Base-by-base conservation (phyloP, 2,113 vertebrate genomes). In the Lanius collurio region DNA sequence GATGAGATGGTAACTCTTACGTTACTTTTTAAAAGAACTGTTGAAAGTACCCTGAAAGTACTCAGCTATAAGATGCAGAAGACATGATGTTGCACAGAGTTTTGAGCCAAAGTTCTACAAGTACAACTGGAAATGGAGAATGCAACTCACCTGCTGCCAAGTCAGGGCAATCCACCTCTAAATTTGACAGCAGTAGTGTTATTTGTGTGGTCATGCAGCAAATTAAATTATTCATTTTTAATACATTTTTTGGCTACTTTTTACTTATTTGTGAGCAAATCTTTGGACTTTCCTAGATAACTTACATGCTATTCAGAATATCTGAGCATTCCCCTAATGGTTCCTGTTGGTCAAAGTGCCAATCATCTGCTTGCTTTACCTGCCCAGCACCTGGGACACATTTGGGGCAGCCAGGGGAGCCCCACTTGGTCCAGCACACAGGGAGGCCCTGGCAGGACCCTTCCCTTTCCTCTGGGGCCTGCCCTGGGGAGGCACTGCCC, bases 341-440 rank as follows among this genome's bases (percentile, higher is more conserved):
- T 7, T 76, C 17, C 30, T 13, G 1, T 15, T 44, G 44, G 56
- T 22, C 67, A 23, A 55, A 57, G 23, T 39, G 21, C 19, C 7
- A 9, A 2, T 27, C 30, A 30, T 5, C 62, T 52, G 39, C 41
- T 15, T 0, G 0, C 41, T 76, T 39, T 57, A 23, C 47, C 78
- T 50, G 49, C 7, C 84, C 23, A 11, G 0, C 3, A 26, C 21
- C 7, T 3, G 5, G 44, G 44, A 42, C 7, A 13, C 1, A 1
- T 33, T 14, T 44, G 39, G 30, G 41, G 16, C 39, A 52, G n/a
- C 15, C 42, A 53, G 30, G 12, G n/a, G 39, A 80, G 28, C 26
- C 11, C 44, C 3, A 3, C 11, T 59, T 31, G 2, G 1, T 42
- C 2, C 41, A 53, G 60, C 37, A 35, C n/a, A 9, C 1, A 7